Percentiles rank a stretch among this genome's conserved stretches.
These are phyloP conservation scores for Aricia agestis DNA, from an alignment of 1,140 invertebrate species.

Conservation along the genomic window DNA sequence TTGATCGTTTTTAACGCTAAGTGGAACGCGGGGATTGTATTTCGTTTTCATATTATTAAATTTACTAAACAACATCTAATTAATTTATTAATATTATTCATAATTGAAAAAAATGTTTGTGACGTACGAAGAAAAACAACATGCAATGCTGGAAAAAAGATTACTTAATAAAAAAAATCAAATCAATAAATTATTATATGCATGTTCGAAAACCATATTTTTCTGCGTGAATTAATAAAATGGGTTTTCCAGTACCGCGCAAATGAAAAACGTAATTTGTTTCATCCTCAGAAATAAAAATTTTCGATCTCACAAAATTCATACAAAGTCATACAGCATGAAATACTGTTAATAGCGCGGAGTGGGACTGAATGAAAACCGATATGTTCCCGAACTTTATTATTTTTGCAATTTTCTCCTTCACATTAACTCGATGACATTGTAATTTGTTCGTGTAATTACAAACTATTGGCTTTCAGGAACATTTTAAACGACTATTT, in stretches of 20 bases:
- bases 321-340: conserved; percentile 3
- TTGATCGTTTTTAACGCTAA: too few species aligned
- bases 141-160: too few species aligned
- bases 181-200: too few species aligned
- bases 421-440: conserved; percentile 28
- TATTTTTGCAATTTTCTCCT: conserved; percentile 1
- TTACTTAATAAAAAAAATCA: too few species aligned
- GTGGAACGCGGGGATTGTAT: too few species aligned
- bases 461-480: conserved; percentile 22
- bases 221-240: too few species aligned
- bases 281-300: neutral
- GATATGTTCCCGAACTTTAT: neutral
- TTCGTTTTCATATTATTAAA: too few species aligned
- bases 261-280: neutral
- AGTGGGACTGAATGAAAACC: neutral
- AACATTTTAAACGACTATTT: neutral
- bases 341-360: neutral
- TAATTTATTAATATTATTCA: too few species aligned
- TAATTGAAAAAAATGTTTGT: too few species aligned
- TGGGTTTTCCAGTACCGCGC: neutral
- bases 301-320: neutral
- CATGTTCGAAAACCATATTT: too few species aligned
- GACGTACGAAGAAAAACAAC: too few species aligned
- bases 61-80: too few species aligned
- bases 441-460: conserved; percentile 45